These are phyloP conservation scores for Tipula helvola DNA, from an alignment of 2,888 invertebrate species.

Conservation along the genomic window DNA sequence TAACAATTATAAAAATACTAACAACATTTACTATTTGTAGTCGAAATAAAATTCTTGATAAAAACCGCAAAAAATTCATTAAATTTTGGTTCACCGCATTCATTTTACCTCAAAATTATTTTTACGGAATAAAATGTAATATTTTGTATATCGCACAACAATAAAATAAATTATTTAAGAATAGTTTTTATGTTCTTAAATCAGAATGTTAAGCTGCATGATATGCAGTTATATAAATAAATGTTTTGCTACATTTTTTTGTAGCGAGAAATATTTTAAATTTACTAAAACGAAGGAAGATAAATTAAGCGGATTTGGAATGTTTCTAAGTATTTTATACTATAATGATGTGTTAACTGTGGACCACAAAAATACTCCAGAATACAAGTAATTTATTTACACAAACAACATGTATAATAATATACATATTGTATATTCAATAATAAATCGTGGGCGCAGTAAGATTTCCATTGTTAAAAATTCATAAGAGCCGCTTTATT, in stretches of 20 bases:
- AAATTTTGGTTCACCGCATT: neutral
- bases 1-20: neutral
- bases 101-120: neutral
- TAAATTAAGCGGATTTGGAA: neutral
- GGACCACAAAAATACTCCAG: neutral
- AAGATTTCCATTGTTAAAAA: neutral
- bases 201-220: neutral
- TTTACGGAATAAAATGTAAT: neutral
- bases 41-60: neutral
- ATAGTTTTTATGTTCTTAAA: neutral
- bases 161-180: neutral
- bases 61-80: neutral
- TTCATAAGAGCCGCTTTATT: neutral
- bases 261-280: neutral
- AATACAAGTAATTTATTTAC: neutral
- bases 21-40: neutral
- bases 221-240: neutral
- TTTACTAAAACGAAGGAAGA: neutral
- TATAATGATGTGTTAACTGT: neutral
- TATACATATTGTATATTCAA: neutral
- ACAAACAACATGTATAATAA: neutral
- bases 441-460: neutral
- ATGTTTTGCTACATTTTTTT: neutral
- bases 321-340: neutral
- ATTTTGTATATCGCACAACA: neutral